Conservation (phyloP, 2,113 vertebrate species). For the Heterochromis multidens region DNA sequence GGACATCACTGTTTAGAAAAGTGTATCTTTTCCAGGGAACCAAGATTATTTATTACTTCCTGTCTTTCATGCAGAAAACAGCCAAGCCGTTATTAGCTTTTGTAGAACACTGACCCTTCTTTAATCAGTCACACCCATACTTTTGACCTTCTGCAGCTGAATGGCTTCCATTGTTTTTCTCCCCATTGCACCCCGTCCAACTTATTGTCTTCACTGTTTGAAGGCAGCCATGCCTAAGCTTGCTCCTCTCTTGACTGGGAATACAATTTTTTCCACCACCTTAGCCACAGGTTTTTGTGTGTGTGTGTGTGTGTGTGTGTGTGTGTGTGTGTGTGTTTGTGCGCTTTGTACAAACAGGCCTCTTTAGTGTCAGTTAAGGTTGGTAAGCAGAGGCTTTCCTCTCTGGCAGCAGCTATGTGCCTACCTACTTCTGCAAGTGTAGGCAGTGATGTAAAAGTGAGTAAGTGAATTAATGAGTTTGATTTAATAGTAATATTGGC, state of each 20-base stretch:
- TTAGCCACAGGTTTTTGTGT: constrained; percentile 36
- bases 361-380: constrained; percentile 24
- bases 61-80: constrained; percentile 63
- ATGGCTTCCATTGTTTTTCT: constrained; percentile 65
- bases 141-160: constrained; percentile 64
- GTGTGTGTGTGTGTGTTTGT: background rate
- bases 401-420: constrained; percentile 6
- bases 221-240: constrained; percentile 63
- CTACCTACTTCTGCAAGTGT: constrained; percentile 16
- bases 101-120: constrained; percentile 56
- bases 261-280: constrained; percentile 35
- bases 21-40: constrained; percentile 37
- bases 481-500: background rate
- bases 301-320: background rate
- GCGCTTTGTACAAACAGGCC: constrained; percentile 50
- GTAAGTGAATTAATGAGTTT: background rate
- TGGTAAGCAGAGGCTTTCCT: constrained; percentile 44
- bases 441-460: constrained; percentile 28
- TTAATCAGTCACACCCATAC: constrained; percentile 74
- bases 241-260: constrained; percentile 41
- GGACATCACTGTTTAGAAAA: constrained; percentile 46
- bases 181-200: constrained; percentile 37
- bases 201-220: constrained; percentile 62
- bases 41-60: constrained; percentile 76
- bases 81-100: constrained; percentile 61